Evolutionary conservation across 23 tunicate genomes (phyloP), one percentile per base, ranked within the genome.

Genomic region (Aplidium turbinatum): DNA sequence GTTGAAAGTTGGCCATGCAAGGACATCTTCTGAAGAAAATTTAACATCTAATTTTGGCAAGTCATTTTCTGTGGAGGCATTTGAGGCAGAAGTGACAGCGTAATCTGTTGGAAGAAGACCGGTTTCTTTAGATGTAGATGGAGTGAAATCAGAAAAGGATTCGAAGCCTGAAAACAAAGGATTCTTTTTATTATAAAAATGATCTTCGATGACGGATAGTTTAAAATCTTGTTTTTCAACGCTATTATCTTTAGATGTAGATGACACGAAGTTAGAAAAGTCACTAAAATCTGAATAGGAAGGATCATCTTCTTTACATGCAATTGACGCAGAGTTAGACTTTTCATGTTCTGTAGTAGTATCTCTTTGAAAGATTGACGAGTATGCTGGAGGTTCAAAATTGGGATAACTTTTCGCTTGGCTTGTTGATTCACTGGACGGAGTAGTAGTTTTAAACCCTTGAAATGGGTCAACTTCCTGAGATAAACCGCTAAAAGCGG

Each of bases 301-400:
- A n/a, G n/a, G n/a, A n/a, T n/a, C n/a, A n/a, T n/a, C n/a, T n/a
- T n/a, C n/a, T n/a, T n/a, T n/a, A n/a, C n/a, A n/a, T n/a, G n/a
- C n/a, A n/a, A n/a, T n/a, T n/a, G n/a, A n/a, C n/a, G n/a, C n/a
- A n/a, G n/a, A n/a, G n/a, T n/a, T n/a, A n/a, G n/a, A n/a, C n/a
- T n/a, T n/a, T n/a, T n/a, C n/a, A n/a, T n/a, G n/a, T n/a, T n/a
- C n/a, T n/a, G n/a, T n/a, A n/a, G n/a, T n/a, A n/a, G n/a, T n/a
- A n/a, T n/a, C n/a, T n/a, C n/a, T n/a, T 9, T 55, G 13, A 18
- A 68, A 36, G 20, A 68, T 4, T 38, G 74, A 68, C 23, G 74
- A 36, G 57, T 68, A 38, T 20, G 26, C 38, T 19, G 74, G 74
- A 36, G 74, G 57, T n/a, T 68, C 55, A 36, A 35, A 19, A 38